These are phyloP conservation scores for Acyrthosiphon pisum DNA, from an alignment of 1,140 invertebrate genomes.

Conservation along the genomic window DNA sequence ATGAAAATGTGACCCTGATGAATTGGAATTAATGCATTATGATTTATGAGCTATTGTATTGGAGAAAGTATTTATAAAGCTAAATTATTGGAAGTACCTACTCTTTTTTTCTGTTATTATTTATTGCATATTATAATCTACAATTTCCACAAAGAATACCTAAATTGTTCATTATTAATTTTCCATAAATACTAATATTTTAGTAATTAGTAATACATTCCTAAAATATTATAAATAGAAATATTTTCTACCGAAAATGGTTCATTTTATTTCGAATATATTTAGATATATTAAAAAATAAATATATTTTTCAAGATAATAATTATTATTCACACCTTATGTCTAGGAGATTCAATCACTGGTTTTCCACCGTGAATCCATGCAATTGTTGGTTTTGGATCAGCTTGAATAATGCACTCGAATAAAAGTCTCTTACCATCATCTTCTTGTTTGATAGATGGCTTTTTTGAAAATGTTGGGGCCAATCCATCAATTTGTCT, in stretches of 20 bases:
- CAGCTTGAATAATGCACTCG: constrained; percentile 93
- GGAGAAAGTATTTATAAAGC: background rate
- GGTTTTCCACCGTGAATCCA: constrained; percentile 89
- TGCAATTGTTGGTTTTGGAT: constrained; percentile 86
- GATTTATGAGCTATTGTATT: background rate
- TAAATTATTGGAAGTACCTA: background rate
- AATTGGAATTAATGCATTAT: background rate
- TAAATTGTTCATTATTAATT: background rate
- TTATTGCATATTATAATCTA: background rate
- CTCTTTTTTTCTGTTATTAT: background rate
- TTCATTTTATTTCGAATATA: background rate
- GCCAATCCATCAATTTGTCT: constrained; percentile 97
- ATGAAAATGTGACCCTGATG: background rate
- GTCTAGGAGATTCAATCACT: constrained; percentile 79
- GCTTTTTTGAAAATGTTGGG: constrained; percentile 97
- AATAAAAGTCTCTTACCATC: constrained; percentile 94
- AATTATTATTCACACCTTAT: constrained; percentile 73
- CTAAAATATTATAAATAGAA: background rate
- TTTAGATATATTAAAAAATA: background rate
- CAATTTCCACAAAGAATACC: background rate
- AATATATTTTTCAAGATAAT: background rate
- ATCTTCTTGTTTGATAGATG: constrained; percentile 94
- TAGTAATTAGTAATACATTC: background rate
- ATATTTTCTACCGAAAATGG: background rate
- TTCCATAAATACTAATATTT: background rate